Evolutionary conservation across 2,888 invertebrate species (phyloP).

Genomic region (Torymus tubicola): DNA sequence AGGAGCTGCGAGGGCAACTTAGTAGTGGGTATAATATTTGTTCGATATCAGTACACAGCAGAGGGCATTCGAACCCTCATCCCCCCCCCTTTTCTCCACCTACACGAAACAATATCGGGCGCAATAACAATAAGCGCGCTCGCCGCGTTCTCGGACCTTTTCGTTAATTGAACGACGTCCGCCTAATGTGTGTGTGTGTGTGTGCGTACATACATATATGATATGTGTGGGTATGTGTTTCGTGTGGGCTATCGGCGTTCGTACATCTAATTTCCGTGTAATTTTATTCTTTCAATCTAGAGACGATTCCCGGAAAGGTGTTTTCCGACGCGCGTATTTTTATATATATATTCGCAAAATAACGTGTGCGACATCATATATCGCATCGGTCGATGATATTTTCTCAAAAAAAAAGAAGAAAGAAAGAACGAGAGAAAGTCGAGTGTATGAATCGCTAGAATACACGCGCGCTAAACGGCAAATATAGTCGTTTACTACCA

Average conservation of each 20-base stretch:
- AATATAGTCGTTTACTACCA: too few species aligned
- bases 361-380: too few species aligned
- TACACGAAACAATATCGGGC: neutral
- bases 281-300: slow-evolving; percentile 16
- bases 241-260: neutral
- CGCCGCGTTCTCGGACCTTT: neutral
- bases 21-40: slow-evolving; percentile 24
- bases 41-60: slow-evolving; percentile 2
- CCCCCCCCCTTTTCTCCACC: too few species aligned
- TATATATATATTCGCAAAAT: neutral
- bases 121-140: slow-evolving; percentile 6
- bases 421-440: too few species aligned
- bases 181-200: too few species aligned
- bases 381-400: too few species aligned
- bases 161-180: slow-evolving; percentile 5
- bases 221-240: neutral
- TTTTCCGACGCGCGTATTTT: neutral
- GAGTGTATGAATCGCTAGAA: too few species aligned
- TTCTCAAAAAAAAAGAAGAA: too few species aligned
- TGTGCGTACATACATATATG: too few species aligned
- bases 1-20: neutral
- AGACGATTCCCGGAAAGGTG: neutral
- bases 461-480: too few species aligned
- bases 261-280: slow-evolving; percentile 20
- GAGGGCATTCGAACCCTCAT: too few species aligned